A percentile compares a stretch with the other conserved stretches of the same genome.
phyloP scores from a whole-genome alignment of 2,888 invertebrate species.

The Bembecia ichneumoniformis region DNA sequence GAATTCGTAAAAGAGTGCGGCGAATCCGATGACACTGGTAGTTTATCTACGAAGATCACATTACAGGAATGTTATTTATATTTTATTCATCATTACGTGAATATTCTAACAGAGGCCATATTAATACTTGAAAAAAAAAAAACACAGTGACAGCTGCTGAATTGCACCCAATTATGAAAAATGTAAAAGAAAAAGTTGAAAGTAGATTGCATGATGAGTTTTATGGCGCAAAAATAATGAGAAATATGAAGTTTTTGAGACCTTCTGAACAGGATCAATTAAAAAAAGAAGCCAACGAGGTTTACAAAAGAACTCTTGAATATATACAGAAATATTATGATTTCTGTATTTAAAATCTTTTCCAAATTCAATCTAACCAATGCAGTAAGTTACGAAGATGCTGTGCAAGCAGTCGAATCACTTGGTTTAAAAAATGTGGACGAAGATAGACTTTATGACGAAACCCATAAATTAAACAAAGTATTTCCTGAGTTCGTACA shows the following conservation, averaged over 20 bases:
- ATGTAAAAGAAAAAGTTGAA: conserved; percentile 4
- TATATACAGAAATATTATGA: conserved; percentile 8
- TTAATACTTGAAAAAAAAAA: conserved; percentile 5
- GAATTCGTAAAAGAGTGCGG: conserved; percentile 1
- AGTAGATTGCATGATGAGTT: conserved; percentile 5
- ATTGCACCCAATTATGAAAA: conserved; percentile 3
- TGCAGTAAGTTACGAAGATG: conserved; percentile 8
- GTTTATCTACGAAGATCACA: conserved; percentile 4
- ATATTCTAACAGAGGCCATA: conserved; percentile 5
- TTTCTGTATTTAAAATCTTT: conserved; percentile 8
- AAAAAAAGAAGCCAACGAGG: conserved; percentile 4
- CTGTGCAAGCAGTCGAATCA: conserved; percentile 5
- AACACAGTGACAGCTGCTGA: conserved; percentile 1
- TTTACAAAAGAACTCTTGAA: conserved; percentile 4
- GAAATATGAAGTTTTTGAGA: conserved; percentile 5
- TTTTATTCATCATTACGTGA: conserved; percentile 5
- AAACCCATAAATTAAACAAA: conserved; percentile 4
- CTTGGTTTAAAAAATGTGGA: conserved; percentile 7
- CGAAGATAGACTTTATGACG: conserved; percentile 8
- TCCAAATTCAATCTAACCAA: conserved; percentile 6
- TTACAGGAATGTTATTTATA: conserved; percentile 5
- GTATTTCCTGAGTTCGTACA: conserved; percentile 1
- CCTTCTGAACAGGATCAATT: conserved; percentile 5
- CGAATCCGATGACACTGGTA: background rate
- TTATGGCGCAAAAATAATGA: conserved; percentile 6